Conservation (phyloP, 1,140 invertebrate species). For the Drosophila melanogaster region Release_6_plus_ISO1_MT NT_037436.4:19177501-19178000, state of each 20-base stretch:
- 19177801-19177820: slow-evolving; percentile 41
- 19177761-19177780: slow-evolving; percentile 46
- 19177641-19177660: no score
- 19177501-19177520: background rate
- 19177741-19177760: slow-evolving; percentile 10
- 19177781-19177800: slow-evolving; percentile 73
- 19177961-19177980: slow-evolving; percentile 61
- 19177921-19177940: slow-evolving; percentile 57
- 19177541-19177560: background rate
- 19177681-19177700: background rate
- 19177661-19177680: no score
- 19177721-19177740: no score
- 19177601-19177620: no score
- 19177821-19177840: slow-evolving; percentile 66
- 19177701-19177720: no score
- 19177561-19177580: no score
- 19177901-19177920: background rate
- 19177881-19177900: background rate
- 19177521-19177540: slow-evolving; percentile 2
- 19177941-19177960: slow-evolving; percentile 79
- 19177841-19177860: slow-evolving; percentile 82
- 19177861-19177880: slow-evolving; percentile 68
- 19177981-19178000: slow-evolving; percentile 49
- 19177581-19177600: no score
- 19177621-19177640: no score